Base-by-base conservation (phyloP, 2,888 invertebrate genomes). In the Matsumyia berberina region DNA sequence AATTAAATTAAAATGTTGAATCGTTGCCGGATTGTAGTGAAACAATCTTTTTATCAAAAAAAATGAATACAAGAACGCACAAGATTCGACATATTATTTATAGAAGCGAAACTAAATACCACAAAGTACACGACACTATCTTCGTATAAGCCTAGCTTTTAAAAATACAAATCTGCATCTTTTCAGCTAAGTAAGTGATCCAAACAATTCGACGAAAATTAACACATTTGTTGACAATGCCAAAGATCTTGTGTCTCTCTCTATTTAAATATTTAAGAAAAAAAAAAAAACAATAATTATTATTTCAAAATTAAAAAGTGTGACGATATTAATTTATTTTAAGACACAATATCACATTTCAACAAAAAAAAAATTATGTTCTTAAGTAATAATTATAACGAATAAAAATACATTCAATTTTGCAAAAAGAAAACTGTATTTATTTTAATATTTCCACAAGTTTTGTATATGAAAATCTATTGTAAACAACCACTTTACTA, bases 301-400 rank as follows among this genome's bases (percentile, higher is more conserved):
- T 19, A 1, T 8, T 7, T 46, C 11, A 35, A 55, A 62, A 33
- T 58, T 24, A 24, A 24, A 24, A 24, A 58, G 35, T n/a, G 24
- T 49, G 69, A 58, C 29, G 39, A 17, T 24, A 58, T 51, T 19
- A 39, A 35, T 60, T 51, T 60, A 60, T 73, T 62, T 53, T 53
- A 51, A 39, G 33, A 66, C 37, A 66, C 46, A 66, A 74, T 74
- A 74, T 74, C 74, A 57, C 64, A 49, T 74, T 74, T 74, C 74
- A 74, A 46, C 15, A 37, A 51, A 6, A 7, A 66, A 24, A 6
- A 35, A 55, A 37, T 24, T 49, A 49, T 24, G 8, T 24, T 1
- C 37, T 53, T 39, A 12, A 19, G n/a, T 15, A 70, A 46, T 5
- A 44, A 39, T 39, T 1, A 33, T 19, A 49, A 24, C 4, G 9